Conservation (phyloP, 2,113 vertebrate genomes). For the Siniperca chuatsi region DNA sequence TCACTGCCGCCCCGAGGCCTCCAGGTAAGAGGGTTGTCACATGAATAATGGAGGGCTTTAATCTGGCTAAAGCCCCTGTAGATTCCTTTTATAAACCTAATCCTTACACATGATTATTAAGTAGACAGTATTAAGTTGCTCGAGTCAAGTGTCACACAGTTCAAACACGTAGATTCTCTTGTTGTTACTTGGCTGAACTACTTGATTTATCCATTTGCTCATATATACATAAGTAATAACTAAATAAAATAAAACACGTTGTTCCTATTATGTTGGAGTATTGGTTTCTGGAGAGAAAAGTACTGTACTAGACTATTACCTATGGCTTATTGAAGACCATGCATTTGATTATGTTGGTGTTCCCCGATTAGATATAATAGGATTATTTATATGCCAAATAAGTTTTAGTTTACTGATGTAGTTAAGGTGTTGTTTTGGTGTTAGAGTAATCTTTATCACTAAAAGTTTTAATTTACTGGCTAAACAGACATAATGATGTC, state of each 20-base stretch:
- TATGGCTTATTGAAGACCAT: neutral
- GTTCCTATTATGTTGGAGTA: neutral
- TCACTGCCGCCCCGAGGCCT: neutral
- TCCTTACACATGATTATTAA: constrained; percentile 37
- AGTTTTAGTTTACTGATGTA: neutral
- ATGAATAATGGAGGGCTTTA: constrained; percentile 6
- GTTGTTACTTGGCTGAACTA: neutral
- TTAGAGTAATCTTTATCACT: neutral
- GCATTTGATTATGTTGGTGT: neutral
- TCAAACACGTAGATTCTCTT: neutral
- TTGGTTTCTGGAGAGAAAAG: neutral
- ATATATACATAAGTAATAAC: too few relatives aligned
- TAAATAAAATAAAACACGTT: neutral
- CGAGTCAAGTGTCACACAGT: constrained; percentile 23
- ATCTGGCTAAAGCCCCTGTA: neutral
- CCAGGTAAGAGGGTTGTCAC: neutral
- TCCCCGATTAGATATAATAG: neutral
- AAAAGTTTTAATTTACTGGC: neutral
- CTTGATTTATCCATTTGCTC: neutral
- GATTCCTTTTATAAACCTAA: constrained; percentile 31
- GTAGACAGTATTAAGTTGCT: constrained; percentile 8
- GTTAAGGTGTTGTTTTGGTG: neutral
- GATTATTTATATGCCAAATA: neutral
- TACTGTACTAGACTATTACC: neutral
- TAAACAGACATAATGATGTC: neutral